Evolutionary conservation across 2,797 vertebrate species (phyloP).

Genomic region (Psittacula echo): DNA sequence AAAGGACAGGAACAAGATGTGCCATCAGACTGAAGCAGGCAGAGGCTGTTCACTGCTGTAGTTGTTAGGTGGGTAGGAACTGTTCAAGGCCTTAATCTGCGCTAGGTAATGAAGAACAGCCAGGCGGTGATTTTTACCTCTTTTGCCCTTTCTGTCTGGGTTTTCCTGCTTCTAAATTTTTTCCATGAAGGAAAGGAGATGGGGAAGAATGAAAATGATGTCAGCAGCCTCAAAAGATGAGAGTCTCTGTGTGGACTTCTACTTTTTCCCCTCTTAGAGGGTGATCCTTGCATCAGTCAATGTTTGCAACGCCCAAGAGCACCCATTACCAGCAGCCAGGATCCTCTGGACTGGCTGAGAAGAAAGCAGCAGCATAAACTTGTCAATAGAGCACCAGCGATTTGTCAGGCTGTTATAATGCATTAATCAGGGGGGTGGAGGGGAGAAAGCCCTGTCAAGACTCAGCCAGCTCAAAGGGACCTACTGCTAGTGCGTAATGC

Average conservation of each 20-base stretch:
- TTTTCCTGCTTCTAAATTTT: background rate
- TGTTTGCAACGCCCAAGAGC: background rate
- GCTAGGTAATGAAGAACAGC: background rate
- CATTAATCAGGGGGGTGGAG: constrained; percentile 35
- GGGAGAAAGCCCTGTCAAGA: background rate
- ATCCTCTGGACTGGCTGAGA: constrained; percentile 27
- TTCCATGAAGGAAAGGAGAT: background rate
- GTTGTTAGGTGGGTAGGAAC: background rate
- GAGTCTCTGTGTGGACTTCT: background rate
- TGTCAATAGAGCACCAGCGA: constrained; percentile 38
- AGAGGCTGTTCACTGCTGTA: background rate
- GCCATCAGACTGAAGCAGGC: background rate
- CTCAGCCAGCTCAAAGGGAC: constrained; percentile 6
- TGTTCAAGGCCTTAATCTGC: background rate
- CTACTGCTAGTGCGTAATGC: background rate
- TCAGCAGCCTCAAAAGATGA: background rate
- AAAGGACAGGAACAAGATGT: background rate
- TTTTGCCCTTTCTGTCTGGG: constrained; percentile 1
- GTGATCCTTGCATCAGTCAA: background rate
- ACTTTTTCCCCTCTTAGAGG: background rate
- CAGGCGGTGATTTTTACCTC: background rate
- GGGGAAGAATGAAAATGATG: background rate
- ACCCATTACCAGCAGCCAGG: background rate
- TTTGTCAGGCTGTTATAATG: constrained; percentile 51
- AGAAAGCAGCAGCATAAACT: background rate